Base-by-base conservation (phyloP, 2,113 vertebrate species). In the Hydrolagus affinis region DNA sequence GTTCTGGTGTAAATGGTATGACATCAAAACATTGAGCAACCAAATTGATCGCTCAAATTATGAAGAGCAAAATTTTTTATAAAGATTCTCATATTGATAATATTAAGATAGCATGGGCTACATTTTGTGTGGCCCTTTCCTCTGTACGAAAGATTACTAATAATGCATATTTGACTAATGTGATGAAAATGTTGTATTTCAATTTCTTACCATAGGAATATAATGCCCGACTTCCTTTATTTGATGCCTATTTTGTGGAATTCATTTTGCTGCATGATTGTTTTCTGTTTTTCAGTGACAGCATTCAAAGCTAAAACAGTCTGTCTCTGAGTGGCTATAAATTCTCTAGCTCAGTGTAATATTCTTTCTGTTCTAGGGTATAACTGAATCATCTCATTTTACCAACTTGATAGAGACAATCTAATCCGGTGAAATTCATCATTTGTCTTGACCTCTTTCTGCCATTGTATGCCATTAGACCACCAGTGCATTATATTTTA, bases 391-490 rank as follows among this genome's bases (percentile, higher is more conserved):
- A 44, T 44, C 44, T 3, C 44, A 80, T 80, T 21, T 80, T 80
- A 77, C 59, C 23, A 28, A 80, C 57, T 80, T 80, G 57, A 80
- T 80, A 80, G 23, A 80, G 76, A 80, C 76, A 80, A 60, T 80
- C 15, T 62, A 80, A 60, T 83, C 78, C 60, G 66, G 78, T 17
- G 60, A 68, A 66, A 66, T 66, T 66, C 60, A 66, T 83, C 78
- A 83, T 56, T 83, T 64, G 78, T 12, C 28, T 64, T 83, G 78
- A 83, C 60, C 78, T 68, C 78, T 68, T 83, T 62, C 25, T 66
- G 23, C 8, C 60, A 66, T 32, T 66, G 78, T 30, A 66, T 83
- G 78, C 78, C 66, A 25, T 28, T 28, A 83, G 78, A 32, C n/a
- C n/a, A n/a, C n/a, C n/a, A 83, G 78, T 83, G 66, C 17, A 66